Conservation (phyloP, 2,888 invertebrate species). For the Neocrepidodera transversa region DNA sequence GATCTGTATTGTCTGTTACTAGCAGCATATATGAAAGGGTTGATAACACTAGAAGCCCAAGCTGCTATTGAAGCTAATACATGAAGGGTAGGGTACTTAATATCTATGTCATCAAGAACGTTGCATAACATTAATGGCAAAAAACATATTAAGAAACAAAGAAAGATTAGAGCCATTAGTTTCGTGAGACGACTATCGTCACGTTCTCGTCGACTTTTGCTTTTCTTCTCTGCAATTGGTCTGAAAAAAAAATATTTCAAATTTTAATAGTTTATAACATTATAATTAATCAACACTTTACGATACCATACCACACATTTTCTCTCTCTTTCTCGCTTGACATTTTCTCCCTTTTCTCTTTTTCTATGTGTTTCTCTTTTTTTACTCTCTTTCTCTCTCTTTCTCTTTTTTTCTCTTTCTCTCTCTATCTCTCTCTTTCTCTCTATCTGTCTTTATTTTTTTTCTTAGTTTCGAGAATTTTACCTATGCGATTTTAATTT, state of each 20-base stretch:
- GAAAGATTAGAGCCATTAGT: conserved; percentile 87
- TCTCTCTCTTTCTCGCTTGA: no score
- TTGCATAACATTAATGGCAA: conserved; percentile 88
- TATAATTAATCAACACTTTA: no score
- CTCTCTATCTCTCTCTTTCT: no score
- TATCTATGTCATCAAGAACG: conserved; percentile 79
- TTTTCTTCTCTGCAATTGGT: conserved; percentile 47
- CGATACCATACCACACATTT: no score
- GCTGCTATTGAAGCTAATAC: conserved; percentile 85
- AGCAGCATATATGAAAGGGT: conserved; percentile 89
- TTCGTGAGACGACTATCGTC: conserved; percentile 84
- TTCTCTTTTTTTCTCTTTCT: no score
- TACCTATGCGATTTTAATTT: conserved; percentile 77
- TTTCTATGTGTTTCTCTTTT: no score
- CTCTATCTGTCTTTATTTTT: no score
- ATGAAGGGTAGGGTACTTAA: conserved; percentile 76
- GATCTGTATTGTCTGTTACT: conserved; percentile 83
- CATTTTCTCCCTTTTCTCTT: no score
- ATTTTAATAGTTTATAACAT: background rate
- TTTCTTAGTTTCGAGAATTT: no score
- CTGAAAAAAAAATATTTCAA: conserved; percentile 44
- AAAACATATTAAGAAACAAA: conserved; percentile 86
- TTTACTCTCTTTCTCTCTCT: no score
- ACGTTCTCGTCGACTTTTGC: conserved; percentile 57
- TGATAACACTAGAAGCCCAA: conserved; percentile 90